Evolutionary conservation across 2,113 vertebrate species (phyloP).

Genomic region (Hylia prasina): DNA sequence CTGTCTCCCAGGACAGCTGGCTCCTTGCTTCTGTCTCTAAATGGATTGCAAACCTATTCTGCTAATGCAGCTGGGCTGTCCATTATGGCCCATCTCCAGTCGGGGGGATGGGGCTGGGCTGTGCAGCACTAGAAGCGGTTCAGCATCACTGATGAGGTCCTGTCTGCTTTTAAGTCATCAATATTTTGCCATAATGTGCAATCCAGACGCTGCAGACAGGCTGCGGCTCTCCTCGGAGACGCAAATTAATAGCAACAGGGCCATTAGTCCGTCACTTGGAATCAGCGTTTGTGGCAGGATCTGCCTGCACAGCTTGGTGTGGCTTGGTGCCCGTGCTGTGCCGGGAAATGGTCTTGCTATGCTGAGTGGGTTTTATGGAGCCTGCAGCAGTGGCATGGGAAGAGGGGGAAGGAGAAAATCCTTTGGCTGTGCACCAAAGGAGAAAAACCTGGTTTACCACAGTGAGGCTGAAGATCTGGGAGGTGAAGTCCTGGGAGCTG

Average conservation of each 20-base stretch:
- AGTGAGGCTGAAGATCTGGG: background rate
- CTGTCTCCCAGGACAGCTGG: background rate
- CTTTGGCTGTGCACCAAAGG: background rate
- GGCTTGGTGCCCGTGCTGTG: background rate
- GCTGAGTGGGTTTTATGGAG: background rate
- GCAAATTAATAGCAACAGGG: conserved; percentile 65
- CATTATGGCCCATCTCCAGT: background rate
- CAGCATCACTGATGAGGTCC: conserved; percentile 45
- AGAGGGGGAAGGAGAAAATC: background rate
- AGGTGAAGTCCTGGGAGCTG: background rate
- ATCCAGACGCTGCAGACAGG: conserved; percentile 59
- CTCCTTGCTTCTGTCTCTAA: background rate
- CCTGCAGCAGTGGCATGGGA: background rate
- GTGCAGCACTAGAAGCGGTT: background rate
- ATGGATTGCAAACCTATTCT: conserved; percentile 38
- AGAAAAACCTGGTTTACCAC: background rate
- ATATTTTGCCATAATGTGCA: conserved; percentile 60
- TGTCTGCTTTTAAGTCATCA: conserved; percentile 64
- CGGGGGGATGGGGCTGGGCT: background rate
- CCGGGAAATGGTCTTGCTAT: background rate
- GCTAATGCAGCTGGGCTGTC: conserved; percentile 28
- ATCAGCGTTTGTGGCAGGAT: background rate
- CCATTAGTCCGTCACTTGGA: conserved; percentile 66
- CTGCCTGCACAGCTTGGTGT: background rate
- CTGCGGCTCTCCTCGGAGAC: conserved; percentile 56